A percentile compares a stretch with the other conserved stretches of the same genome.
Evolutionary conservation across 2,113 vertebrate genomes (phyloP).

Genomic region (Rattus rattus): DNA sequence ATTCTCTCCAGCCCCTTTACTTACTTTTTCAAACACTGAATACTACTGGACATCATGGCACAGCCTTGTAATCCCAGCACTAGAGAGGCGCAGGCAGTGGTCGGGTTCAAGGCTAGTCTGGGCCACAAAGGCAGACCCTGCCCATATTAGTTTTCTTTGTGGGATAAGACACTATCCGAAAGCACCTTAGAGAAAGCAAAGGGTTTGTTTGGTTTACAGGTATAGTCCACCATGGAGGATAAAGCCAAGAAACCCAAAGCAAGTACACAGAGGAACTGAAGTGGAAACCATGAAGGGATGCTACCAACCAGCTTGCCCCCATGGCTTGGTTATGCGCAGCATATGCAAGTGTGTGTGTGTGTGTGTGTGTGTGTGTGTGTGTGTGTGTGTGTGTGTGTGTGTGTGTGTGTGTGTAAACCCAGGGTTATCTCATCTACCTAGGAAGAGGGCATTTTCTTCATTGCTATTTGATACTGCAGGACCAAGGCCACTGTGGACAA

Average conservation of each 20-base stretch:
- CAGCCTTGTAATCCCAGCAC: not conserved
- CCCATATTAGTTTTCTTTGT: not conserved
- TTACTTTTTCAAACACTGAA: not conserved
- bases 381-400: too few relatives aligned
- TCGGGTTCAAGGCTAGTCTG: not conserved
- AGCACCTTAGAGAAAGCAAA: not conserved
- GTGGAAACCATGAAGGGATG: not conserved
- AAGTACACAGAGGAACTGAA: not conserved
- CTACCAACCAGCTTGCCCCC: not conserved
- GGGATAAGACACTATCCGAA: not conserved
- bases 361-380: too few relatives aligned
- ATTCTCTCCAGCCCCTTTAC: too few relatives aligned
- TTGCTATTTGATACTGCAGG: not conserved
- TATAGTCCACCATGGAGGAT: not conserved
- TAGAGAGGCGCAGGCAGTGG: not conserved
- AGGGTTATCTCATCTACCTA: not conserved
- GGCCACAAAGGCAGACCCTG: not conserved
- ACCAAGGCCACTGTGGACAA: not conserved
- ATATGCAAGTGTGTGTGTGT: not conserved
- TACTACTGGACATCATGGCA: not conserved
- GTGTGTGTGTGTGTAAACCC: not conserved
- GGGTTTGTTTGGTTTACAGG: not conserved
- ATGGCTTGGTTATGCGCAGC: not conserved
- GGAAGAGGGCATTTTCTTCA: not conserved
- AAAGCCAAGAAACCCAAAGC: not conserved